Evolutionary conservation across 2,888 invertebrate species (phyloP), one percentile per base, ranked within the genome.

Genomic region (Acrobasis repandana): DNA sequence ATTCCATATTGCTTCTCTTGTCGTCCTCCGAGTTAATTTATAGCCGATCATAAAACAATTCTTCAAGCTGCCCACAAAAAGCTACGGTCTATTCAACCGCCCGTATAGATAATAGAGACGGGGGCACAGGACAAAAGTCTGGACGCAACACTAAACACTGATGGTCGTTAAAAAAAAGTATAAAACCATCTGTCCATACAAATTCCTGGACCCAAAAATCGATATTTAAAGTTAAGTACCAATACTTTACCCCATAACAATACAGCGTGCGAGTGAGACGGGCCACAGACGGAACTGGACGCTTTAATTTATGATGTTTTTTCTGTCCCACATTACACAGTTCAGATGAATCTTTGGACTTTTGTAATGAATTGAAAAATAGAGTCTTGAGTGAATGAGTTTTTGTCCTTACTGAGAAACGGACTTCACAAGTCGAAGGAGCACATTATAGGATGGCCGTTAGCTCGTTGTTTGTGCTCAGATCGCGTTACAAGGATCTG

Each of bases 321-420:
- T 89, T 88, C 89, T 88, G 83, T 80, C 82, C 75, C 73, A 76
- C 79, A 79, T 74, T 77, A 82, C 83, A 79, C 79, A 83, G 85
- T 84, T 83, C 82, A 85, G 88, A 90, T 86, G 90, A 86, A 88
- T 90, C 89, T 89, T 82, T 86, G 76, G 80, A 86, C 85, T 89
- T 85, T 86, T 88, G 86, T 88, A 86, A 88, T 88, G 87, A 85
- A 89, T 88, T 89, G 90, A 87, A 87, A 86, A 86, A 92, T 90
- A 82, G 85, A 77, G 79, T 78, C 82, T 80, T 75, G 77, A 75
- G 76, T 85, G 80, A 81, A 71, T 72, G 82, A 86, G 86, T 87
- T 88, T 89, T 88, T 88, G 20, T 47, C 79, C 80, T 76, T 91
- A 89, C 91, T 80, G 77, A 84, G 91, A 91, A 92, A 81, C 78